These are phyloP conservation scores for Dicranocentrus wangi DNA, from an alignment of 2,888 invertebrate genomes.

Conservation along the genomic window DNA sequence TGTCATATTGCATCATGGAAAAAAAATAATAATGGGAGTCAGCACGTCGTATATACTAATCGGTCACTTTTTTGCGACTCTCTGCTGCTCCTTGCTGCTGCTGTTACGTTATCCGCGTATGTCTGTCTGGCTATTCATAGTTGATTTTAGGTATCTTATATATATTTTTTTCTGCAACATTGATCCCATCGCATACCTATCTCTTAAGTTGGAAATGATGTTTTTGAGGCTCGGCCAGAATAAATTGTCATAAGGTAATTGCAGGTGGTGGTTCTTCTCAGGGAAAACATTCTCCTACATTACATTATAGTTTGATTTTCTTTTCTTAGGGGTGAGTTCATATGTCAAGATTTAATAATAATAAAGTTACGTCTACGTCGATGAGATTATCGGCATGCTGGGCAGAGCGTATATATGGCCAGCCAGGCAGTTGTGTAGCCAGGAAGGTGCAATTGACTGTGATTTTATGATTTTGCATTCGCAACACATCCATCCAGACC, in stretches of 20 bases:
- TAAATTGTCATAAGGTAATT: constrained; percentile 17
- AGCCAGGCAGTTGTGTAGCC: too few relatives aligned
- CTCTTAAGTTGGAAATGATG: constrained; percentile 13
- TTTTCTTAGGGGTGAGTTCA: not conserved
- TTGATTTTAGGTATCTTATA: constrained; percentile 16
- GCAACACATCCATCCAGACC: too few relatives aligned
- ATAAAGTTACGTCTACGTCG: too few relatives aligned
- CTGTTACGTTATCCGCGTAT: not conserved
- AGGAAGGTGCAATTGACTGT: too few relatives aligned
- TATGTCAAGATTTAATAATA: constrained; percentile 5
- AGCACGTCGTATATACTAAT: constrained; percentile 17
- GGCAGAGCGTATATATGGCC: too few relatives aligned
- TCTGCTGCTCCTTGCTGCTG: constrained; percentile 12
- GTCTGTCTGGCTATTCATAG: too few relatives aligned
- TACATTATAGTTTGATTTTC: not conserved
- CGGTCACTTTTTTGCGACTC: constrained; percentile 36
- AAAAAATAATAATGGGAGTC: constrained; percentile 23
- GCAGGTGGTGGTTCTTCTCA: not conserved
- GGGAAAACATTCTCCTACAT: not conserved
- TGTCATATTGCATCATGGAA: constrained; percentile 56
- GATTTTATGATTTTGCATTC: too few relatives aligned
- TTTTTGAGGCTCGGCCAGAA: constrained; percentile 37
- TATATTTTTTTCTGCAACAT: constrained; percentile 51
- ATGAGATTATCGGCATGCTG: too few relatives aligned
- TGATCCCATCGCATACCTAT: constrained; percentile 19